Conservation (phyloP, 2,113 vertebrate genomes). For the Dipodomys ordii region DNA sequence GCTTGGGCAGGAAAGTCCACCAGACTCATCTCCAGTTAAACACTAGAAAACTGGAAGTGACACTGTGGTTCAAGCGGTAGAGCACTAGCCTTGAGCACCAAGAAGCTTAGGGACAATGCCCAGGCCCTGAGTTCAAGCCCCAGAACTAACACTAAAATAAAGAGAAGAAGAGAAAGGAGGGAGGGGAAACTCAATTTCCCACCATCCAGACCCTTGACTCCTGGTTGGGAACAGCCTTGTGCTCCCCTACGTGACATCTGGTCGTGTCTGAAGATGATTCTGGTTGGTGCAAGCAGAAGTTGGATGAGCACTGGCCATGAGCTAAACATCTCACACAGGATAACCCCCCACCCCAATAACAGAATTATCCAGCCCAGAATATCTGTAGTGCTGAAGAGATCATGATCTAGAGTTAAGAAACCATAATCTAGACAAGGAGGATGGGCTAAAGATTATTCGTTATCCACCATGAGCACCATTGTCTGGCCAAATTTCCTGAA, state of each 20-base stretch:
- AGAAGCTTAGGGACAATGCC: too few species aligned
- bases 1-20: not conserved
- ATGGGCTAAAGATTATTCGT: not conserved
- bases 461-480: not conserved
- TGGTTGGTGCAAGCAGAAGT: not conserved
- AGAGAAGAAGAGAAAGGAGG: too few species aligned
- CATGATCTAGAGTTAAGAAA: not conserved
- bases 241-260: not conserved
- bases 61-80: not conserved
- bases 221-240: not conserved
- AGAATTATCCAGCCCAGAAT: not conserved
- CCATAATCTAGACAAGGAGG: too few species aligned
- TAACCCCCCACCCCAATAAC: not conserved
- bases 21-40: too few species aligned
- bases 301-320: not conserved
- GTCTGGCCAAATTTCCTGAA: not conserved
- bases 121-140: not conserved
- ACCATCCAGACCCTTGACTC: not conserved
- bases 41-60: too few species aligned
- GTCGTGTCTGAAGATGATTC: not conserved
- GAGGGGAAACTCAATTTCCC: conserved; percentile 29
- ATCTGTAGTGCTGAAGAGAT: not conserved
- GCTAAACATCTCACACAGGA: not conserved
- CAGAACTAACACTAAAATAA: not conserved
- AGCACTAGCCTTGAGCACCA: not conserved